Evolutionary conservation across 2,797 vertebrate genomes (phyloP), one percentile per base, ranked within the genome.

Genomic region (Remorina albescens): DNA sequence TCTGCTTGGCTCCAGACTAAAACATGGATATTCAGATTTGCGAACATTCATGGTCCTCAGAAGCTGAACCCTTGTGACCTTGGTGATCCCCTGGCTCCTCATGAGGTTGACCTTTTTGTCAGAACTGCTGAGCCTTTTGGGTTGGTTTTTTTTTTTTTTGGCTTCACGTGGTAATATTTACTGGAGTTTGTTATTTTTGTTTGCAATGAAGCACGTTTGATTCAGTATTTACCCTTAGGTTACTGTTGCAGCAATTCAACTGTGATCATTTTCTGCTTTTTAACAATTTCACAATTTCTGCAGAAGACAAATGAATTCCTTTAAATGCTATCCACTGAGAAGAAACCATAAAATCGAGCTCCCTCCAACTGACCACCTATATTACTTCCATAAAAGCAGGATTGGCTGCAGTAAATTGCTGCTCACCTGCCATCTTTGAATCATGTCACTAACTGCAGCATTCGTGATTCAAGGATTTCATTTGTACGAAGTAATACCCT

Each of bases 401-500:
- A 74, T 32, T 74, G 55, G 54, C 67, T 57, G 70, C 83, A 77
- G 67, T 86, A 88, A 86, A 88, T 79, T 82, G 51, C 62, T 0
- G 21, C 74, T 76, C 53, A 79, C 44, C 85, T 78, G 36, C 63
- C 39, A 30, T 25, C 26, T 4, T 18, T 55, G 50, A 55, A 55
- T 55, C 37, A 55, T 44, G 51, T 8, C 11, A 13, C 26, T 63
- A 23, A 67, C 36, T 44, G 51, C 64, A 71, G 63, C 68, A 85
- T 93, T 91, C 87, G 86, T 89, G 91, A 93, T 93, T 92, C 88
- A 92, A 91, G 84, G 85, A 84, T 91, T 92, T 91, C 78, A 91
- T 93, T 92, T 91, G 83, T 72, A 77, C 68, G 62, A 39, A 64
- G 74, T 76, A 32, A 7, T 57, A 58, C 78, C 79, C 76, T 11